Base-by-base conservation (phyloP, 1,140 invertebrate species). In the honey bee (Apis mellifera) region DNA sequence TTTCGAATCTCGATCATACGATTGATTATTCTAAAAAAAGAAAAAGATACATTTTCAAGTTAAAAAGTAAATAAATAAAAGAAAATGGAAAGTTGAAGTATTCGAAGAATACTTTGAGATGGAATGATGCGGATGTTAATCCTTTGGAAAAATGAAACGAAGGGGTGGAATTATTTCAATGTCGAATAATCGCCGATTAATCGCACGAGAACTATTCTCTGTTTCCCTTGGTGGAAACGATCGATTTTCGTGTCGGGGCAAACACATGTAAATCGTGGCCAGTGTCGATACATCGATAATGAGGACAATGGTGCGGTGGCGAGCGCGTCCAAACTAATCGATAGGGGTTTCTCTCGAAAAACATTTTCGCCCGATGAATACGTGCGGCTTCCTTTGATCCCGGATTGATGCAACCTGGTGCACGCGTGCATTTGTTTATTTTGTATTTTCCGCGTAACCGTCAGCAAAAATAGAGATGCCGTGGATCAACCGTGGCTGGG, bases 151-250 rank as follows among this genome's bases (percentile, higher is more conserved):
- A 57, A 57, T 8, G 9, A 50, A 70, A 78, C 23, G 32, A 4
- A 7, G 23, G 3, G 12, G 3, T 2, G 54, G 11, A 26, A 57
- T 69, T 68, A 42, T 42, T 42, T 60, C 23, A 9, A 57, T 23
- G 26, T 68, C 76, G 21, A 76, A 82, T 82, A 32, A 32, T 32
- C 73, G 79, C 11, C 64, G 79, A 76, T 82, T 82, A 76, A 82
- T 82, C 76, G 79, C 64, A 23, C 11, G 17, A 55, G 55, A 32
- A 66, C 54, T 54, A 55, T 42, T 66, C 72, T 32, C 72, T 32
- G 32, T 32, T 32, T 42, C 15, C 17, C n/a, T 80, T 59, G 78
- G 17, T 9, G 19, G 42, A n/a, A n/a, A 3, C 19, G 65, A 19
- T 76, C 60, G 64, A 81, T 75, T 66, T 57, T 55, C 3, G 52